These are phyloP conservation scores for Xyrauchen texanus DNA, from an alignment of 2,113 vertebrate genomes.

Conservation along the genomic window DNA sequence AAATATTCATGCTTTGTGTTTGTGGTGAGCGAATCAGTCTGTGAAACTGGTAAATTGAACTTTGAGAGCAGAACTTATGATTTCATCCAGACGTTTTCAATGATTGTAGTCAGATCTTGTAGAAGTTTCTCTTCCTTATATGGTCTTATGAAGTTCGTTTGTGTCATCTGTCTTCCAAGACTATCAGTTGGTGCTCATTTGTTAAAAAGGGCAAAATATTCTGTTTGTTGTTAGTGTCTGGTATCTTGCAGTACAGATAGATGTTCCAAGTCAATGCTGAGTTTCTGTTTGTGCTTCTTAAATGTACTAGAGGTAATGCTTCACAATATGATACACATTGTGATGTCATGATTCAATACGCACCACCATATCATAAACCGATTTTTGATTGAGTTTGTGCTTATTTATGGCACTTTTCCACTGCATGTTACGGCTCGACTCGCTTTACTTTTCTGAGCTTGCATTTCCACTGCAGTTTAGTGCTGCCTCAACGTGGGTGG, in stretches of 20 bases:
- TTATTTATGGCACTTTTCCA: no score
- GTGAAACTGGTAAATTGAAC: slow-evolving; percentile 48
- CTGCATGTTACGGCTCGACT: no score
- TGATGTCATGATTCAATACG: no score
- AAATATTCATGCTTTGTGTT: slow-evolving; percentile 47
- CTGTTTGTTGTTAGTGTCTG: background rate
- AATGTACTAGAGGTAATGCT: no score
- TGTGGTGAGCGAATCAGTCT: slow-evolving; percentile 63
- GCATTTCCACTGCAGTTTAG: no score
- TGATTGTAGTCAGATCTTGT: background rate
- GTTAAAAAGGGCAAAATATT: background rate
- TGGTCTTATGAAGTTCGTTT: background rate
- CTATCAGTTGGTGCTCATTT: background rate
- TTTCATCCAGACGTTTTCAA: background rate
- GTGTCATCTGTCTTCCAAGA: background rate
- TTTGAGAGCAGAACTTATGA: slow-evolving; percentile 9
- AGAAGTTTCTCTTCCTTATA: slow-evolving; percentile 16
- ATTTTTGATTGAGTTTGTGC: no score
- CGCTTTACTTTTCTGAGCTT: no score
- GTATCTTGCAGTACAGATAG: background rate
- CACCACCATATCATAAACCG: no score
- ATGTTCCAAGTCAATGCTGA: background rate
- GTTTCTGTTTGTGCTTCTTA: background rate
- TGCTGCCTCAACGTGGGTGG: no score
- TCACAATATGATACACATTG: no score